These are phyloP conservation scores for Xenotilapia flavipinnis DNA, from an alignment of 2,113 vertebrate species.

Conservation along the genomic window DNA sequence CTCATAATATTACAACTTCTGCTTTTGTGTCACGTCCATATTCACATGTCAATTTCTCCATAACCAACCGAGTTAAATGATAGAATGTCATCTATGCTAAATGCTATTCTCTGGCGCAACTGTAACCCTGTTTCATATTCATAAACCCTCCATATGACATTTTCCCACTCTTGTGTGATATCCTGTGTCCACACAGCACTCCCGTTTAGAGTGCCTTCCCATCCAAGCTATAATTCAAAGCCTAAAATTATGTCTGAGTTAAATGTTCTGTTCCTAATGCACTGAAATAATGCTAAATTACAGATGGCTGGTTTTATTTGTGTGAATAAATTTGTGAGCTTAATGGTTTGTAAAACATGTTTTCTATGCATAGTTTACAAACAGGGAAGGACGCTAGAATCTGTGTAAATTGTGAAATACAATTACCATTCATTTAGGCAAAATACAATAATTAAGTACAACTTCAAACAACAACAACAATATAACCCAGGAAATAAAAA, in stretches of 20 bases:
- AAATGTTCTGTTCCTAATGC: constrained; percentile 70
- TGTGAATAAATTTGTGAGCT: constrained; percentile 63
- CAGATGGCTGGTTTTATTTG: constrained; percentile 69
- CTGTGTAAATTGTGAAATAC: constrained; percentile 41
- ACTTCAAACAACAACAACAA: neutral
- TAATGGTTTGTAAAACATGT: constrained; percentile 71
- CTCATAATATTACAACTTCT: neutral
- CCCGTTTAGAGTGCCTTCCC: constrained; percentile 55
- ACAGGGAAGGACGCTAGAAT: constrained; percentile 36
- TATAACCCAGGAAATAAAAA: neutral
- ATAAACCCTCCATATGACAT: constrained; percentile 52
- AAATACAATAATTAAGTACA: constrained; percentile 30
- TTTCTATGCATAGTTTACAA: constrained; percentile 57
- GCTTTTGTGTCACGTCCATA: constrained; percentile 23
- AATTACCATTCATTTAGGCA: constrained; percentile 45
- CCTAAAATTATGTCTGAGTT: constrained; percentile 59
- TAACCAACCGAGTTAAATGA: constrained; percentile 9
- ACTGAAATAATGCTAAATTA: constrained; percentile 68
- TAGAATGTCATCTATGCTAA: neutral
- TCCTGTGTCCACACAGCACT: constrained; percentile 50
- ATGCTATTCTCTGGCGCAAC: constrained; percentile 1
- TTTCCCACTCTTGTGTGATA: constrained; percentile 44
- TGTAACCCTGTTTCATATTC: constrained; percentile 58
- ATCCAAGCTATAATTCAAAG: constrained; percentile 59
- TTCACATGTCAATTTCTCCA: constrained; percentile 20